Conservation (phyloP, 2,113 vertebrate species). For the Bucco capensis region DNA sequence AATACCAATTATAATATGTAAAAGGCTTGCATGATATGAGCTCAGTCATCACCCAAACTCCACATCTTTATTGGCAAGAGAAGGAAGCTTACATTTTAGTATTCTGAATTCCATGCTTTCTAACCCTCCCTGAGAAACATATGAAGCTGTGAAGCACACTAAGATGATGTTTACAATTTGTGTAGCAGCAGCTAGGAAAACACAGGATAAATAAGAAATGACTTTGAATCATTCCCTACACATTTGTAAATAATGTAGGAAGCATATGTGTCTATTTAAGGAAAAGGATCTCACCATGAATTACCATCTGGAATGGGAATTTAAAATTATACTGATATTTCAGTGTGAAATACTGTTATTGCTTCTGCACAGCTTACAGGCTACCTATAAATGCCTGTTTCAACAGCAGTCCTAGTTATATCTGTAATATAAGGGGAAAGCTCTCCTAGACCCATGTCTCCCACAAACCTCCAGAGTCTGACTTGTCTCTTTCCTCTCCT, state of each 20-base stretch:
- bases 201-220: neutral
- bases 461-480: neutral
- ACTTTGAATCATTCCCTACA: neutral
- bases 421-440: neutral
- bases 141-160: neutral
- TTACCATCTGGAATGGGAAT: neutral
- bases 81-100: neutral
- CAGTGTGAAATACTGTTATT: neutral
- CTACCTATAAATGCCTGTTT: neutral
- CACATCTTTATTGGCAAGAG: neutral
- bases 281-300: neutral
- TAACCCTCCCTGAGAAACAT: neutral
- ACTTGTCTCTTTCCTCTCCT: neutral
- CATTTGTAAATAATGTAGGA: neutral
- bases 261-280: neutral
- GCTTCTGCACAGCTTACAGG: neutral
- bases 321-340: neutral
- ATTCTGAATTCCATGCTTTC: neutral
- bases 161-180: neutral
- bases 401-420: neutral
- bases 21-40: neutral
- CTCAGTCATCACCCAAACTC: neutral
- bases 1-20: neutral
- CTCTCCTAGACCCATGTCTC: neutral
- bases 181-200: neutral